phyloP scores from a whole-genome alignment of 2,113 vertebrate genomes.

The Laticauda laticaudata region DNA sequence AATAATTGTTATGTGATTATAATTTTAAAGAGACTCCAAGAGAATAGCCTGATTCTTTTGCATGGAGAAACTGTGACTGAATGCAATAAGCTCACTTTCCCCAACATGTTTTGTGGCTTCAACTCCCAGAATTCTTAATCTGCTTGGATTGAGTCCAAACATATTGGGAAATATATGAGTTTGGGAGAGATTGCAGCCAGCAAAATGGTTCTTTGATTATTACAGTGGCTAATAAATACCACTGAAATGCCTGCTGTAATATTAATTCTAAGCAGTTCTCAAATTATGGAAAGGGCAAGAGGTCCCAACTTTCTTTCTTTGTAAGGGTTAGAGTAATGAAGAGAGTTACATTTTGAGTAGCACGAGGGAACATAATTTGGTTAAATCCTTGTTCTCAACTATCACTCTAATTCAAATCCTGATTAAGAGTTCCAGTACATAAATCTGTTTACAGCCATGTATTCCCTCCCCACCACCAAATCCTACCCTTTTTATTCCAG shows the following conservation, averaged over 20 bases:
- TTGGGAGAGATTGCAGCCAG: not conserved
- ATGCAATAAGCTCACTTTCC: not conserved
- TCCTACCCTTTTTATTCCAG: not conserved
- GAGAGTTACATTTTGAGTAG: not conserved
- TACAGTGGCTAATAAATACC: not conserved
- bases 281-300: not conserved
- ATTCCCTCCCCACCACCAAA: not conserved
- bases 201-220: not conserved
- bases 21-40: not conserved
- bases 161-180: not conserved
- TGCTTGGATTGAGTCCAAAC: not conserved
- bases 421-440: not conserved
- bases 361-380: not conserved
- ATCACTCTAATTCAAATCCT: not conserved
- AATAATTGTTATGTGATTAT: not conserved
- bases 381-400: not conserved
- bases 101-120: not conserved
- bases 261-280: not conserved
- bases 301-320: not conserved
- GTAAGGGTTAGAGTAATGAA: not conserved
- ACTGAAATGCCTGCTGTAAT: not conserved
- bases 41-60: not conserved
- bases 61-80: not conserved
- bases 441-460: not conserved
- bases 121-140: not conserved